Percentiles rank a stretch among this genome's conserved stretches.
phyloP scores from a whole-genome alignment of 1,140 invertebrate species.

The Lycorma delicatula region DNA sequence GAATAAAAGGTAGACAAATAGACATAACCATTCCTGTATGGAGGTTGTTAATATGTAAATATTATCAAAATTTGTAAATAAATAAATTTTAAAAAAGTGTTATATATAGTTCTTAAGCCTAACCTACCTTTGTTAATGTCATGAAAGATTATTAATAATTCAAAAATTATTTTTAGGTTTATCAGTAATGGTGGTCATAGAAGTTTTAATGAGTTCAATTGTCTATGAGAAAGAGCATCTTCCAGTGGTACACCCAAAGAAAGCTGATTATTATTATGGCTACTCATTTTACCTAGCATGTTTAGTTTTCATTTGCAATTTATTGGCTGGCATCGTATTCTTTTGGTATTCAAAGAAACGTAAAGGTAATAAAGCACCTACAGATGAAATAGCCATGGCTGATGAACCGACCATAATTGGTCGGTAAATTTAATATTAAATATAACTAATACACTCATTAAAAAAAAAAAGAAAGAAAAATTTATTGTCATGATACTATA shows the following conservation, averaged over 20 bases:
- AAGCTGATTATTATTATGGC: conserved; percentile 51
- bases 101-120: too few relatives aligned
- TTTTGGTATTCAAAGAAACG: conserved; percentile 72
- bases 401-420: conserved; percentile 78
- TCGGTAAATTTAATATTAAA: conserved; percentile 53
- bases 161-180: conserved; percentile 52
- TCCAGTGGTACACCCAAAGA: conserved; percentile 55
- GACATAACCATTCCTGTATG: too few relatives aligned
- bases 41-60: too few relatives aligned
- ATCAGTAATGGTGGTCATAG: conserved; percentile 67
- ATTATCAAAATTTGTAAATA: too few relatives aligned
- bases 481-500: too few relatives aligned
- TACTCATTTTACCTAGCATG: conserved; percentile 72
- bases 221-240: conserved; percentile 60
- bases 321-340: conserved; percentile 60
- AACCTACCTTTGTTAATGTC: too few relatives aligned
- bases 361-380: conserved; percentile 69
- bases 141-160: too few relatives aligned
- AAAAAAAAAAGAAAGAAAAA: too few relatives aligned
- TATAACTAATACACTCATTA: too few relatives aligned
- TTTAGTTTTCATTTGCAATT: conserved; percentile 64
- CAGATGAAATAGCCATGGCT: conserved; percentile 68
- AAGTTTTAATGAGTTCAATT: conserved; percentile 63
- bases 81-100: too few relatives aligned
- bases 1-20: too few relatives aligned